Percentiles rank a stretch among this genome's conserved stretches.
Evolutionary conservation across 2,797 vertebrate genomes (phyloP).

Genomic region (Thunnus albacares): DNA sequence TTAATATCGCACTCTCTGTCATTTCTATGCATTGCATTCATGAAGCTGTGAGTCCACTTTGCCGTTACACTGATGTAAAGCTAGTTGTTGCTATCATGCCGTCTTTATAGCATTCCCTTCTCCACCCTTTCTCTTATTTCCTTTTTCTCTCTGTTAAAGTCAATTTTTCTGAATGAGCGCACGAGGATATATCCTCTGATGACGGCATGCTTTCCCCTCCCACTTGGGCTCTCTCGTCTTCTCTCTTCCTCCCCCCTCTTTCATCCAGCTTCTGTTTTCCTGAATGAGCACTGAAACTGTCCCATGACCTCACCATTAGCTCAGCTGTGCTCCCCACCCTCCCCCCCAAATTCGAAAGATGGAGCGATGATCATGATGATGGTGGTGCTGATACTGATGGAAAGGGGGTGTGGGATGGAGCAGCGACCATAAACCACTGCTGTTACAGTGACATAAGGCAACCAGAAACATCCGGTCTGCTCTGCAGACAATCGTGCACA

Average conservation of each 20-base stretch:
- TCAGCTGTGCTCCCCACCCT: slow-evolving; percentile 37
- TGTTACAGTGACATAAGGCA: slow-evolving; percentile 67
- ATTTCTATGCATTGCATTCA: background rate
- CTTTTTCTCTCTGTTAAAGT: background rate
- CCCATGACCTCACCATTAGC: slow-evolving; percentile 49
- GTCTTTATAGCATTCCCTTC: background rate
- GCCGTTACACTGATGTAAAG: background rate
- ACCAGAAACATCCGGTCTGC: slow-evolving; percentile 76
- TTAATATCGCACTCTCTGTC: background rate
- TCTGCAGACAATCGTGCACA: slow-evolving; percentile 59
- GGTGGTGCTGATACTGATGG: slow-evolving; percentile 70
- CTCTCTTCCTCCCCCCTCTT: slow-evolving; percentile 27
- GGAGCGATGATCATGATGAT: slow-evolving; percentile 18
- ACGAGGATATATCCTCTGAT: slow-evolving; percentile 39
- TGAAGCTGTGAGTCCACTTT: background rate
- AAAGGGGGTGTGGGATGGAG: slow-evolving; percentile 25
- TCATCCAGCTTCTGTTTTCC: slow-evolving; percentile 72
- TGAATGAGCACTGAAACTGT: slow-evolving; percentile 72
- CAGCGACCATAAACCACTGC: slow-evolving; percentile 74
- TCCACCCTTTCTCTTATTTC: background rate
- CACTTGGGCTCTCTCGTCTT: slow-evolving; percentile 5
- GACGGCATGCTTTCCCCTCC: slow-evolving; percentile 54
- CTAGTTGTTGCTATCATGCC: slow-evolving; percentile 2
- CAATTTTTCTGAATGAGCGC: slow-evolving; percentile 60
- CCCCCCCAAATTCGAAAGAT: slow-evolving; percentile 4